These are phyloP conservation scores for Exaiptasia diaphana DNA, from an alignment of 64 coral and sea anemone genomes.

Conservation along the genomic window DNA sequence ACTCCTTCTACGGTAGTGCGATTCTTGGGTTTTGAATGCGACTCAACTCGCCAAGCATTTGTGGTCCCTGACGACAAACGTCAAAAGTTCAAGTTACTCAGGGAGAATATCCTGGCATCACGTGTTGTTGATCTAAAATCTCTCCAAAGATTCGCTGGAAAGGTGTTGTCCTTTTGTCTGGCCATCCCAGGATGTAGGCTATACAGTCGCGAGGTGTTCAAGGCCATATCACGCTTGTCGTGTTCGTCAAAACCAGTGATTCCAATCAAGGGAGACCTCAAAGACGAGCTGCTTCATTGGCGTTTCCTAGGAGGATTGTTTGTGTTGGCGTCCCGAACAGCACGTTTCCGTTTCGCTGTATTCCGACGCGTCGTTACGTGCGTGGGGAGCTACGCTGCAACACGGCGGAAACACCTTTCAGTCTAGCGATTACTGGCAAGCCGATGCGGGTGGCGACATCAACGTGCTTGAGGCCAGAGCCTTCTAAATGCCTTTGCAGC, in stretches of 20 bases:
- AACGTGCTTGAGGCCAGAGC: neutral
- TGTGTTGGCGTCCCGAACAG: conserved; percentile 6
- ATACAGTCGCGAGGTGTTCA: conserved; percentile 13
- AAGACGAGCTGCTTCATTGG: neutral
- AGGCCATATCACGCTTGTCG: conserved; percentile 1
- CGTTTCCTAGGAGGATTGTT: conserved; percentile 13
- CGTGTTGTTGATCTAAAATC: neutral
- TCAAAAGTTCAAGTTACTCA: conserved; percentile 7
- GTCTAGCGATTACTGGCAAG: conserved; percentile 29
- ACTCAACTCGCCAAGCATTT: neutral
- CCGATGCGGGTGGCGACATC: neutral
- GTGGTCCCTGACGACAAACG: neutral
- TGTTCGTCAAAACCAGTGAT: neutral
- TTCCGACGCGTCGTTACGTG: neutral
- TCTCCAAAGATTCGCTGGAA: conserved; percentile 22
- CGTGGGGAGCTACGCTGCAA: conserved; percentile 8
- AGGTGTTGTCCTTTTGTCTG: conserved; percentile 25
- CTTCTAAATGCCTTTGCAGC: conserved; percentile 20
- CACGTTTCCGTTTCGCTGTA: conserved; percentile 11
- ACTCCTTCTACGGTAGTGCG: neutral
- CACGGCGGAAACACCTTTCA: neutral
- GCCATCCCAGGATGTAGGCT: conserved; percentile 22
- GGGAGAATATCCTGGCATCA: conserved; percentile 5
- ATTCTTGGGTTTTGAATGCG: neutral
- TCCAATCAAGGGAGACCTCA: neutral